Base-by-base conservation (phyloP, 2,797 vertebrate species). In the Thripadectes ignobilis region DNA sequence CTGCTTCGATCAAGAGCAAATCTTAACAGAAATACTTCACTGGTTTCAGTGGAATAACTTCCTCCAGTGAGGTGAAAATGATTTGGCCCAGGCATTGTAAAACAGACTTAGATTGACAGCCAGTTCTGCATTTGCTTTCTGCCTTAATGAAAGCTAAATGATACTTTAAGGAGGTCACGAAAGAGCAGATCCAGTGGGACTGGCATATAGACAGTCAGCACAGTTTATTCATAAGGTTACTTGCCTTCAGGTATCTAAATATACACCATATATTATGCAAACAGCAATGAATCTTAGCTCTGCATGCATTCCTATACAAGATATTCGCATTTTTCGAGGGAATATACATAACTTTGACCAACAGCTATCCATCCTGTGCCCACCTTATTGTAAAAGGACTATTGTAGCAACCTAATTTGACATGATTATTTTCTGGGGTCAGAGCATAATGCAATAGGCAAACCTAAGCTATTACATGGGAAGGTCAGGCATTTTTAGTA, bases 161-260 rank as follows among this genome's bases (percentile, higher is more conserved):
- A 59, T 54, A 89, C 82, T 95, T 96, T 94, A 96, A 95, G 89
- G 95, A 95, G 85, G 95, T 95, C 93, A 88, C 10, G 23, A 71
- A 3, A 1, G 77, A 61, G 54, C 78, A 90, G 59, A 49, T 73
- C 89, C 90, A 57, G 54, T 30, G 85, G 80, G 90, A 95, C 69
- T 58, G 82, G 36, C 26, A 54, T 39, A 46, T 16, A 92, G 77
- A 73, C 46, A 88, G 77, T 32, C 77, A 82, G 80, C 19, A 66
- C 57, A 76, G 39, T 48, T 94, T 94, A 87, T 77, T 92, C 46
- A 11, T 72, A 72, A 63, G 66, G 38, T 80, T 93, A 69, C 62
- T 89, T 87, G 84, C 32, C 62, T 95, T 92, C 85, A 78, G 73
- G 82, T 84, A 22, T 69, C n/a, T 84, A 84, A 91, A 54, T 62